Conservation (phyloP, 1,140 invertebrate genomes). For the Bacillus rossius region DNA sequence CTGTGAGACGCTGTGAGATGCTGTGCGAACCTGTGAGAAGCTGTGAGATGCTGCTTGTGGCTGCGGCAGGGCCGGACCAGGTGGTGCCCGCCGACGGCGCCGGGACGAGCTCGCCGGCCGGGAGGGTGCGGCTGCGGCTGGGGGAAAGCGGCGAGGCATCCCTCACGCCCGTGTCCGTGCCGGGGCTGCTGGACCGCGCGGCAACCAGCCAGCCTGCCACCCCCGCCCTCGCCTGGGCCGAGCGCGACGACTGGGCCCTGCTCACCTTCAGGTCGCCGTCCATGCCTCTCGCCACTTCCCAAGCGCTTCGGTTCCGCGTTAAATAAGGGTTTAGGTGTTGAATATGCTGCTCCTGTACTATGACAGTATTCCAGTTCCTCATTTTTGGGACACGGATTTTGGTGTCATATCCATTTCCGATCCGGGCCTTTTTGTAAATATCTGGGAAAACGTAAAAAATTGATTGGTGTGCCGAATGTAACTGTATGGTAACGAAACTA, state of each 20-base stretch:
- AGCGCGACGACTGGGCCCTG: neutral
- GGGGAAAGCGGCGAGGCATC: neutral
- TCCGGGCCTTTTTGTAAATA: too few relatives aligned
- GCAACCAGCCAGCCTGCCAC: neutral
- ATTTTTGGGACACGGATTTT: too few relatives aligned
- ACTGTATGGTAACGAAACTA: too few relatives aligned
- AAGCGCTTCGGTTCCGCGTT: neutral
- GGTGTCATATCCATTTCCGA: too few relatives aligned
- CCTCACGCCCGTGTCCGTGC: conserved; percentile 1
- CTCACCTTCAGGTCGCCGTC: neutral
- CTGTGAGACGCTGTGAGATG: too few relatives aligned
- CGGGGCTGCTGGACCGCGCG: neutral
- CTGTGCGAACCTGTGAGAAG: too few relatives aligned
- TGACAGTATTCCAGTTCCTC: too few relatives aligned
- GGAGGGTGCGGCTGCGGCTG: neutral
- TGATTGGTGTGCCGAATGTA: too few relatives aligned
- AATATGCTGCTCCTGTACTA: neutral
- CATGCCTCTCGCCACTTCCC: neutral
- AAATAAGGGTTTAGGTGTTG: neutral
- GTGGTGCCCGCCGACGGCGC: neutral
- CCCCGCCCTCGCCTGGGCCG: neutral
- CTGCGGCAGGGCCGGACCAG: conserved; percentile 3
- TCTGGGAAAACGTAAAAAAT: too few relatives aligned
- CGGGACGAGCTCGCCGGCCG: neutral
- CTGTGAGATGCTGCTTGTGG: too few relatives aligned